Conservation (phyloP, 64 coral and sea anemone genomes). For the Stichodactyla helianthus region DNA sequence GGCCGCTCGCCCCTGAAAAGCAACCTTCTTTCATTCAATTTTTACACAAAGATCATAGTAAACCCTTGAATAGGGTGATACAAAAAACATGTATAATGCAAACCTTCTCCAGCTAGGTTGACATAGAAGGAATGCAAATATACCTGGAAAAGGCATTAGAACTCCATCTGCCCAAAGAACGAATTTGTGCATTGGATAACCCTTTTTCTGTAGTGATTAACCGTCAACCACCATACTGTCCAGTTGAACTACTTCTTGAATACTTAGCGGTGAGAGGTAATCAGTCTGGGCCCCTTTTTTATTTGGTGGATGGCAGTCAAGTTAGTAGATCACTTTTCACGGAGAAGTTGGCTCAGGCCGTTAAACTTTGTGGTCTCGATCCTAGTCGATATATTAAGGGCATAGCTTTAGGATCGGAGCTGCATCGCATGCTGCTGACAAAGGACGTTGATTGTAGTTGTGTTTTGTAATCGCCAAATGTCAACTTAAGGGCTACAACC, state of each 20-base stretch:
- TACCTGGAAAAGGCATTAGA: no score
- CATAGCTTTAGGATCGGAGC: background rate
- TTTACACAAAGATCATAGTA: no score
- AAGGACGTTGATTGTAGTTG: slow-evolving; percentile 12
- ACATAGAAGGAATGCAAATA: no score
- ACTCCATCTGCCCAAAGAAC: no score
- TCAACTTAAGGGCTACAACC: slow-evolving; percentile 25
- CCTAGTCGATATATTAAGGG: background rate
- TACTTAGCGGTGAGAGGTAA: background rate
- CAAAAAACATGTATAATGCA: no score
- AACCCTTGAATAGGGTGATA: no score
- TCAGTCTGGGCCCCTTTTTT: background rate
- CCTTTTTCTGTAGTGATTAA: background rate
- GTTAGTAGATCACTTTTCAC: background rate
- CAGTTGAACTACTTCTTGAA: background rate
- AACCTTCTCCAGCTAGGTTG: no score
- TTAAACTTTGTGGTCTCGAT: background rate
- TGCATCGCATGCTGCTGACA: background rate
- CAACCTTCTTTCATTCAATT: no score
- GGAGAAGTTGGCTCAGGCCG: background rate
- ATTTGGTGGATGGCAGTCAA: background rate
- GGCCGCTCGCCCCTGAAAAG: no score
- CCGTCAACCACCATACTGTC: background rate
- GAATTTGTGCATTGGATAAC: no score
- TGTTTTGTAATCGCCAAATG: slow-evolving; percentile 27